These are phyloP conservation scores for Anguilla megastoma DNA, from an alignment of 2,797 vertebrate species.

Conservation along the genomic window DNA sequence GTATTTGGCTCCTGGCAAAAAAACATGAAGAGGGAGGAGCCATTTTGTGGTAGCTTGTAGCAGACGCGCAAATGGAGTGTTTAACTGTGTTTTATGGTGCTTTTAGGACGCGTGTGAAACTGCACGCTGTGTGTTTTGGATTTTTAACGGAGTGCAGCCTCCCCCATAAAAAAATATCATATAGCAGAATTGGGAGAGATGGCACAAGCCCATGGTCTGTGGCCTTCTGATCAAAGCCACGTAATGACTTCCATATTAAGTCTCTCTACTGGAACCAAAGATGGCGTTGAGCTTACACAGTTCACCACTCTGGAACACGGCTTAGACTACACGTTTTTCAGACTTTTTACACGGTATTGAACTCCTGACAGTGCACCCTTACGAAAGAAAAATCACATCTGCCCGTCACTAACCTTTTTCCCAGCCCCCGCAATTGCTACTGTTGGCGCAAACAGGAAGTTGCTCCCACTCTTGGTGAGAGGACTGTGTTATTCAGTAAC, in stretches of 20 bases:
- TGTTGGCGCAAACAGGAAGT: slow-evolving; percentile 9
- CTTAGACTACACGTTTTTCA: background rate
- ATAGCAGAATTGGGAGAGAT: background rate
- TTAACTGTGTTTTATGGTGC: background rate
- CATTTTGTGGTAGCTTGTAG: background rate
- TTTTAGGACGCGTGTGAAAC: background rate
- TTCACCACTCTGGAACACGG: background rate
- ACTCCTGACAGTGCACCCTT: background rate
- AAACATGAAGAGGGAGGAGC: background rate
- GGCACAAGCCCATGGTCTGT: background rate
- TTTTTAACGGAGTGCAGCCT: background rate
- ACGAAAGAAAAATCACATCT: background rate
- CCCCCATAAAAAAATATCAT: background rate
- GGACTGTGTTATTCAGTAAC: slow-evolving; percentile 10
- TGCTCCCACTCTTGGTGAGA: background rate
- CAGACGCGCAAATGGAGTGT: background rate
- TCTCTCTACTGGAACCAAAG: background rate
- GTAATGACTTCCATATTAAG: background rate
- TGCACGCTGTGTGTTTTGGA: background rate
- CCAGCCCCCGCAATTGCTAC: background rate
- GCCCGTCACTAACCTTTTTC: background rate
- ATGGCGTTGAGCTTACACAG: background rate
- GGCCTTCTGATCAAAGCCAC: background rate
- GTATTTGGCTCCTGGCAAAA: background rate
- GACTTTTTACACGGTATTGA: background rate